These are phyloP conservation scores for Tipula vernalis DNA, from an alignment of 2,888 invertebrate genomes.

Conservation along the genomic window DNA sequence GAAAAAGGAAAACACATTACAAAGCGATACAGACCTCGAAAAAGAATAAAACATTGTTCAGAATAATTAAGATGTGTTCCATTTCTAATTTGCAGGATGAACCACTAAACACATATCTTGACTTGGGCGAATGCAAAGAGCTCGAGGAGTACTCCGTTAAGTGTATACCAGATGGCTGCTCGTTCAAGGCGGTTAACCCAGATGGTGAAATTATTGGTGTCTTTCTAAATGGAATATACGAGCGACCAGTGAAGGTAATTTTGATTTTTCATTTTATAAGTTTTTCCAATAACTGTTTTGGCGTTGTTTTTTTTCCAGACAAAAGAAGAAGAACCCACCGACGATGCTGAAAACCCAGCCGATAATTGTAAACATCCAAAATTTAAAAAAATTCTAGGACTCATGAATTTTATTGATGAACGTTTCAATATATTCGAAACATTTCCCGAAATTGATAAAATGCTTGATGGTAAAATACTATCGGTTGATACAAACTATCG, in stretches of 20 bases:
- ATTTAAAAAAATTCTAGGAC: conserved; percentile 37
- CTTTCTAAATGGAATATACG: conserved; percentile 38
- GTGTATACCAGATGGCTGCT: conserved; percentile 40
- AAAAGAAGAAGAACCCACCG: conserved; percentile 22
- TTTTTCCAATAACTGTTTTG: background rate
- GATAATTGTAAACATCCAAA: conserved; percentile 37
- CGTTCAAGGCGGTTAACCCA: conserved; percentile 41
- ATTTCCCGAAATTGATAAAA: conserved; percentile 32
- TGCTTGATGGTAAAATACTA: conserved; percentile 34
- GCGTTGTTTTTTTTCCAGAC: conserved; percentile 16
- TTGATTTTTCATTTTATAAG: background rate
- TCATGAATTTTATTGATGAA: background rate
- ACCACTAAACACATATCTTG: conserved; percentile 31
- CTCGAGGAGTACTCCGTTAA: conserved; percentile 41
- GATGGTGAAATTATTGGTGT: conserved; percentile 42
- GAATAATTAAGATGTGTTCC: no score
- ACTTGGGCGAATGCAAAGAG: conserved; percentile 36
- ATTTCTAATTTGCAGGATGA: conserved; percentile 27
- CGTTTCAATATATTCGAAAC: conserved; percentile 31
- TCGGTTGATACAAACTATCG: conserved; percentile 33
- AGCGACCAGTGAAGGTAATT: conserved; percentile 24
- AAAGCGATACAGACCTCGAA: no score
- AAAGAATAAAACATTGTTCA: no score
- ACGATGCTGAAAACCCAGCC: conserved; percentile 23
- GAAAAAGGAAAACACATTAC: no score